Percentiles rank a stretch among this genome's conserved stretches.
Conservation (phyloP, 2,888 invertebrate genomes). For the Andrena dorsata region DNA sequence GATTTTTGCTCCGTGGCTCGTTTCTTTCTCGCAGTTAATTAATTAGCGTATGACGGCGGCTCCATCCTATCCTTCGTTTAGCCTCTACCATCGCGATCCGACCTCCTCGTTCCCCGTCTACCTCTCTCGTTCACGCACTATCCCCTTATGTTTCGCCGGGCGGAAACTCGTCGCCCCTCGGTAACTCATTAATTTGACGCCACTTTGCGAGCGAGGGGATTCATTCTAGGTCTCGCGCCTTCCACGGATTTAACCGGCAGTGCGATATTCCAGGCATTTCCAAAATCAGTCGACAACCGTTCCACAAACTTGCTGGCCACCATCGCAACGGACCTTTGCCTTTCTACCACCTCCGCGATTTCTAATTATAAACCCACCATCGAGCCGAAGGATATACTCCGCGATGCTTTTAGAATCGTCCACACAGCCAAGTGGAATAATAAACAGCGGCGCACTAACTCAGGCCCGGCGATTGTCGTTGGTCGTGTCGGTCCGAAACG, state of each 20-base stretch:
- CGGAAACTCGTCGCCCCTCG: conserved; percentile 53
- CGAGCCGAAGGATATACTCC: background rate
- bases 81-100: background rate
- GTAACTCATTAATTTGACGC: conserved; percentile 67
- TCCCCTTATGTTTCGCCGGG: conserved; percentile 42
- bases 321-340: background rate
- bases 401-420: background rate
- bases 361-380: too few species aligned
- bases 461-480: conserved; percentile 19
- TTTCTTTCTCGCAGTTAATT: conserved; percentile 57
- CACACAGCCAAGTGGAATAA: background rate
- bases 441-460: background rate
- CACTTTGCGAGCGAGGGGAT: conserved; percentile 46
- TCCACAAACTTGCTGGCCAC: background rate
- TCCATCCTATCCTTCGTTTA: conserved; percentile 43
- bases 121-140: conserved; percentile 19
- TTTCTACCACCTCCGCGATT: background rate
- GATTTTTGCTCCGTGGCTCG: conserved; percentile 36
- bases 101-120: conserved; percentile 18
- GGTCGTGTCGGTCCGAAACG: conserved; percentile 7
- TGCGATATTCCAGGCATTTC: conserved; percentile 2
- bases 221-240: conserved; percentile 26
- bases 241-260: conserved; percentile 7
- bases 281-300: conserved; percentile 13
- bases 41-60: conserved; percentile 59